Conservation (phyloP, 2,113 vertebrate species). For the Ptyas mucosa region DNA sequence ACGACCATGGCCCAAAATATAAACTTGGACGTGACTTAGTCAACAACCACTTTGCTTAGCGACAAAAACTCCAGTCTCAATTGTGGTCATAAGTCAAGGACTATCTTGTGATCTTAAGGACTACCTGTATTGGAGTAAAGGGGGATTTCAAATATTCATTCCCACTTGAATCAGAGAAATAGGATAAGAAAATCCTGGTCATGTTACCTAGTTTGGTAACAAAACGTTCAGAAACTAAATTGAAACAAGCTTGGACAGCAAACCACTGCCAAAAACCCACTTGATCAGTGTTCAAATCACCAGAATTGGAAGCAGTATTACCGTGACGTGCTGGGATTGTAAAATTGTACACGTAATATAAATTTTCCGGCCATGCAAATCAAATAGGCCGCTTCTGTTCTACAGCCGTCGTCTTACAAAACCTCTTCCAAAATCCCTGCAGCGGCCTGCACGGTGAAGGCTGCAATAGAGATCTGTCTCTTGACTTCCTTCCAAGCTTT, state of each 20-base stretch:
- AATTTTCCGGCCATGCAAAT: too few relatives aligned
- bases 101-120: too few relatives aligned
- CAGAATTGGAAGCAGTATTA: neutral
- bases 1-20: too few relatives aligned
- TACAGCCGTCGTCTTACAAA: conserved; percentile 38
- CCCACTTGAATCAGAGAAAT: neutral
- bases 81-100: too few relatives aligned
- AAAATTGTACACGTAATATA: neutral
- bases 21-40: too few relatives aligned
- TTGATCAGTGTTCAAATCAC: neutral
- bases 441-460: conserved; percentile 87
- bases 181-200: too few relatives aligned
- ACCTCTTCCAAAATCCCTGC: conserved; percentile 75
- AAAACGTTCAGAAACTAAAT: too few relatives aligned
- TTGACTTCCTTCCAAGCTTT: conserved; percentile 86
- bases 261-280: too few relatives aligned
- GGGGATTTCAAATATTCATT: neutral
- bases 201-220: too few relatives aligned
- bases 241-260: too few relatives aligned
- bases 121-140: neutral
- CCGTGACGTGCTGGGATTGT: neutral
- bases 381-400: neutral
- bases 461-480: conserved; percentile 84
- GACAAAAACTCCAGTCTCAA: too few relatives aligned
- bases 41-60: too few relatives aligned